Conservation (phyloP, 1,140 invertebrate species). For the Papilio aristodemus region DNA sequence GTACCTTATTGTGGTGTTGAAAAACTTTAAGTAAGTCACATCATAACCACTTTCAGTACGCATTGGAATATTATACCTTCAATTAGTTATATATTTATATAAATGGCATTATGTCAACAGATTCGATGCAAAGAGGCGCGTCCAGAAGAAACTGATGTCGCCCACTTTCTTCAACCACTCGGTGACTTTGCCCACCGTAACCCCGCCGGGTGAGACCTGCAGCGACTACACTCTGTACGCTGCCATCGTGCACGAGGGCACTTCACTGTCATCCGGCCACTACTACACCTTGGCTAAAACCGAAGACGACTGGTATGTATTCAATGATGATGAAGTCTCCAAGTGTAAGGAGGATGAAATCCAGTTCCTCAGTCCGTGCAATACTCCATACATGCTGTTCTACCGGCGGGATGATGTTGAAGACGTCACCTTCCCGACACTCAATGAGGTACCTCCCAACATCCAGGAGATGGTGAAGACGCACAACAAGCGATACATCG, state of each 20-base stretch:
- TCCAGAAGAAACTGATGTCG: conserved; percentile 87
- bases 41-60: too few relatives aligned
- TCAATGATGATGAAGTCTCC: conserved; percentile 88
- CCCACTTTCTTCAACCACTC: conserved; percentile 84
- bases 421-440: conserved; percentile 46
- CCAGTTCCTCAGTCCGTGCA: conserved; percentile 83
- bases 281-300: conserved; percentile 91
- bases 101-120: too few relatives aligned
- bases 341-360: conserved; percentile 83
- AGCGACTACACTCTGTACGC: conserved; percentile 87
- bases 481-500: conserved; percentile 61
- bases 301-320: conserved; percentile 87
- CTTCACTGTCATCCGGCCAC: conserved; percentile 91
- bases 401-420: conserved; percentile 80
- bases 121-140: conserved; percentile 82
- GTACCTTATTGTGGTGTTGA: conserved; percentile 89
- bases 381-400: conserved; percentile 92
- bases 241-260: conserved; percentile 91
- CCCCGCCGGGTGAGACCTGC: conserved; percentile 64
- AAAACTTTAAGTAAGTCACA: conserved; percentile 90
- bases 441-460: conserved; percentile 54
- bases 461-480: conserved; percentile 54
- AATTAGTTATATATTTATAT: too few relatives aligned
- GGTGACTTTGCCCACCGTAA: conserved; percentile 79
- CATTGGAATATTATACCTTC: too few relatives aligned